Conservation (phyloP, 2,113 vertebrate species). For the Percopsis transmontana region DNA sequence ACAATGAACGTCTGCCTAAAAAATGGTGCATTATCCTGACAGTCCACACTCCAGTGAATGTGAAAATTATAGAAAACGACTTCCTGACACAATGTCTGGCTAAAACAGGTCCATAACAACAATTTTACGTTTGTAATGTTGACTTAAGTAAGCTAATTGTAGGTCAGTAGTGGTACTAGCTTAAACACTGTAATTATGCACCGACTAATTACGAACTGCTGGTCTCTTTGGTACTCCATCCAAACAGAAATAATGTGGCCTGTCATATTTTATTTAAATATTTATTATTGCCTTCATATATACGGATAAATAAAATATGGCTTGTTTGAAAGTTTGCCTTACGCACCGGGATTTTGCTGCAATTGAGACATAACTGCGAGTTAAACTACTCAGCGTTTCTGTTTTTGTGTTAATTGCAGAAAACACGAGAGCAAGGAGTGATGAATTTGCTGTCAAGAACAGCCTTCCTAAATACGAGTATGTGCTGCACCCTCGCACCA, state of each 20-base stretch:
- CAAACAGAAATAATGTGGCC: background rate
- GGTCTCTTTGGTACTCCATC: background rate
- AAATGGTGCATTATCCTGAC: too few relatives aligned
- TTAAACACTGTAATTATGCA: background rate
- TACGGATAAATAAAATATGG: too few relatives aligned
- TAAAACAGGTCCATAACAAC: too few relatives aligned
- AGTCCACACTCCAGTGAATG: too few relatives aligned
- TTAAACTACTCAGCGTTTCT: background rate
- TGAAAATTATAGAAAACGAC: too few relatives aligned
- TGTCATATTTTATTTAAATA: background rate
- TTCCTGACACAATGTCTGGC: too few relatives aligned
- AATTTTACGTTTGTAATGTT: too few relatives aligned
- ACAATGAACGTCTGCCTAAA: too few relatives aligned
- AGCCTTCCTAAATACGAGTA: conserved; percentile 87
- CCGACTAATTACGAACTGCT: background rate
- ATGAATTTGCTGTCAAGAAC: conserved; percentile 88
- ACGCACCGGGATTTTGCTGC: too few relatives aligned
- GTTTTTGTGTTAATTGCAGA: conserved; percentile 74
- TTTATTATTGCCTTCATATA: too few relatives aligned
- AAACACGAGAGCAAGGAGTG: conserved; percentile 87
- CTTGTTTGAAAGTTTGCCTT: too few relatives aligned
- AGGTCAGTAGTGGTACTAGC: background rate
- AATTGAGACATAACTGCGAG: background rate
- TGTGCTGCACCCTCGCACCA: conserved; percentile 93
- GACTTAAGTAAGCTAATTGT: background rate